phyloP scores from a whole-genome alignment of 1,140 invertebrate genomes.

The Sminthurinus signatus region DNA sequence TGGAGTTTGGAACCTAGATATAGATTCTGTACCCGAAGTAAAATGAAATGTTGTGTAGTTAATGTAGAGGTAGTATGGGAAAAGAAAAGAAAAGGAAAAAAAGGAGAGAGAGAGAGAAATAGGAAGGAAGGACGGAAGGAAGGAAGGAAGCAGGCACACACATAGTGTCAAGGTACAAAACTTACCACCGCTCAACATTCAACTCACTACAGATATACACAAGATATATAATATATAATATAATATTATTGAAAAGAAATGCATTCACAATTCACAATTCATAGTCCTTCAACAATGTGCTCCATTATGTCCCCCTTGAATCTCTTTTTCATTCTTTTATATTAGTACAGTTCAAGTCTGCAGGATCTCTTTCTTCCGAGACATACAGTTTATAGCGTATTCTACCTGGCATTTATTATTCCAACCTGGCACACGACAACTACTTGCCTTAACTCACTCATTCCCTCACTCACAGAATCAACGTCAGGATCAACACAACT shows the following conservation, averaged over 20 bases:
- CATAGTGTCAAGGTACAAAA: background rate
- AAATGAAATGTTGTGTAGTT: background rate
- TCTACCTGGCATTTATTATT: no score
- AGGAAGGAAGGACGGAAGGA: no score
- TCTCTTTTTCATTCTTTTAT: slow-evolving; percentile 6
- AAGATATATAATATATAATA: no score
- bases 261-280: background rate
- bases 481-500: no score
- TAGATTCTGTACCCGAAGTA: background rate
- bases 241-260: slow-evolving; percentile 5
- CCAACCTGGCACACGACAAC: slow-evolving; percentile 1
- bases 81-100: background rate
- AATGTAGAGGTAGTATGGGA: background rate
- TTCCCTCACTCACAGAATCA: background rate
- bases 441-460: background rate
- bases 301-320: background rate
- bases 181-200: no score
- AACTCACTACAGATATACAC: no score
- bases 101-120: no score
- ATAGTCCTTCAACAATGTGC: background rate
- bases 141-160: no score
- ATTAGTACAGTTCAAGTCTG: slow-evolving; percentile 5
- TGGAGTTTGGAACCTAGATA: background rate
- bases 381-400: background rate
- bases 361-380: slow-evolving; percentile 1